phyloP scores from a whole-genome alignment of 2,113 vertebrate species.

The Panurus biarmicus region DNA sequence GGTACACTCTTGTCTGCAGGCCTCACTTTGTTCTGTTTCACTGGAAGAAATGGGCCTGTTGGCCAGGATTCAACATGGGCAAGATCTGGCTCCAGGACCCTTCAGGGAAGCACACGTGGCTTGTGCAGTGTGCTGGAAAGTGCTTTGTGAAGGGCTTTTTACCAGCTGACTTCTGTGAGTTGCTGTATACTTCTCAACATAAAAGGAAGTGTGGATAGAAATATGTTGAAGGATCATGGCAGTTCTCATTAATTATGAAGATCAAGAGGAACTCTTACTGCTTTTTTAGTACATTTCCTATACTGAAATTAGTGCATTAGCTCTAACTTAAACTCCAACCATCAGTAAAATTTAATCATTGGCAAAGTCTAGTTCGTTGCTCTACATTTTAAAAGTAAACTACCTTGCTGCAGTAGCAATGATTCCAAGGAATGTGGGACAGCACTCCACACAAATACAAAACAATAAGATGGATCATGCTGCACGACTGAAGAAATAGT shows the following conservation, averaged over 20 bases:
- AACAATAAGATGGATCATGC: background rate
- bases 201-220: constrained; percentile 16
- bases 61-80: background rate
- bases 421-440: background rate
- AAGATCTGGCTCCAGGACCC: background rate
- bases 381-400: background rate
- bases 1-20: background rate
- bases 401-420: background rate
- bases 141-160: background rate
- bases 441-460: background rate
- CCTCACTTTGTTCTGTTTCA: background rate
- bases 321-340: background rate
- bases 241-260: constrained; percentile 2
- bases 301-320: background rate
- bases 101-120: background rate
- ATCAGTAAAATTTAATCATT: background rate
- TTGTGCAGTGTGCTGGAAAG: background rate
- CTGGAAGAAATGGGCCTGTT: background rate
- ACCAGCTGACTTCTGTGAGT: background rate
- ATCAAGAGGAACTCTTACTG: background rate
- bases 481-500: fast-evolving
- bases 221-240: background rate
- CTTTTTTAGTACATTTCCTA: background rate
- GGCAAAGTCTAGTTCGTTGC: background rate
- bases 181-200: background rate